Evolutionary conservation across 2,888 invertebrate genomes (phyloP).

Genomic region (Belgica antarctica): DNA sequence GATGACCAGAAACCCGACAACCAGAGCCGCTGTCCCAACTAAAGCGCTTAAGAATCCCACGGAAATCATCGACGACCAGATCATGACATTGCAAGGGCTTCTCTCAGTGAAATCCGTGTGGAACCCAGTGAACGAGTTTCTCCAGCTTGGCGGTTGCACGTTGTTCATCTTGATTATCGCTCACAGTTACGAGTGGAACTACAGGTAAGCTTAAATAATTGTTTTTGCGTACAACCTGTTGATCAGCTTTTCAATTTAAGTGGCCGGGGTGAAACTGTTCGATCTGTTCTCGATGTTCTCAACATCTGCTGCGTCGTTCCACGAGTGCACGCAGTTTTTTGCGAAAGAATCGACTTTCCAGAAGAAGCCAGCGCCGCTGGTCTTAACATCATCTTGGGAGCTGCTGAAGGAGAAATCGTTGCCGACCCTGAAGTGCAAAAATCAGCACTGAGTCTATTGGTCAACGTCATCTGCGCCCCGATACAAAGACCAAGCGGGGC

Average conservation of each 20-base stretch:
- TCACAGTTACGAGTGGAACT: slow-evolving; percentile 89
- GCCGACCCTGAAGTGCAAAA: slow-evolving; percentile 90
- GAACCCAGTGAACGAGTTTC: slow-evolving; percentile 85
- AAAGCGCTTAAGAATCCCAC: slow-evolving; percentile 66
- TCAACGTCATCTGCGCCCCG: slow-evolving; percentile 93
- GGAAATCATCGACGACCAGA: slow-evolving; percentile 83
- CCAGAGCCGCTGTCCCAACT: slow-evolving; percentile 53
- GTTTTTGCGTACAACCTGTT: background rate
- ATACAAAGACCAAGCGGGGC: slow-evolving; percentile 66
- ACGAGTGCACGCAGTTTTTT: slow-evolving; percentile 69
- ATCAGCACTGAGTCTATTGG: slow-evolving; percentile 83
- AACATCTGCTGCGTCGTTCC: slow-evolving; percentile 89
- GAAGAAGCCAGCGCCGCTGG: slow-evolving; percentile 77
- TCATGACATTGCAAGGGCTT: slow-evolving; percentile 74
- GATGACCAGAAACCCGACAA: slow-evolving; percentile 58
- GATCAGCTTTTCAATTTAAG: slow-evolving; percentile 46
- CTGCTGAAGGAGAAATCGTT: slow-evolving; percentile 88
- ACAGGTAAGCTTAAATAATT: slow-evolving; percentile 53
- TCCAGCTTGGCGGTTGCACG: slow-evolving; percentile 78
- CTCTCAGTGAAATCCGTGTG: slow-evolving; percentile 76
- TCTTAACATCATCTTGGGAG: slow-evolving; percentile 75
- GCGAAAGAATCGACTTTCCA: slow-evolving; percentile 72
- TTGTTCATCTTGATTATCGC: slow-evolving; percentile 83
- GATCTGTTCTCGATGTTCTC: slow-evolving; percentile 81
- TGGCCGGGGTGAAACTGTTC: slow-evolving; percentile 70